These are phyloP conservation scores for Sisyra terminalis DNA, from an alignment of 2,888 invertebrate genomes.

Conservation along the genomic window DNA sequence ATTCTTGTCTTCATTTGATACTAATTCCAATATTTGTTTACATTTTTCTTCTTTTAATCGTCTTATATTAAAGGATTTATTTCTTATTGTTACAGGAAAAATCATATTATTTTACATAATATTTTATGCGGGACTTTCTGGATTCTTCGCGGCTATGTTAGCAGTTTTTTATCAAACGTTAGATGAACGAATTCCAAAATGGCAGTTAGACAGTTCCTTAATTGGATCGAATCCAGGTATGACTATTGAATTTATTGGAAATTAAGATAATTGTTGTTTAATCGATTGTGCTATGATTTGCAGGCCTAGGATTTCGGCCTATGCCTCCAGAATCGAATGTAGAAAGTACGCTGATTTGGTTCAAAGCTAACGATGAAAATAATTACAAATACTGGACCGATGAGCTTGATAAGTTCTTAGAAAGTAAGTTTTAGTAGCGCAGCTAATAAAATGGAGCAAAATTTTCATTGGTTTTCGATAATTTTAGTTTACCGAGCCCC, in stretches of 20 bases:
- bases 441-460: conserved; percentile 1
- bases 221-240: conserved; percentile 91
- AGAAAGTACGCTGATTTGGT: conserved; percentile 94
- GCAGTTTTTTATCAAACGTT: conserved; percentile 89
- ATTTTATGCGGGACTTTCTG: conserved; percentile 83
- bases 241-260: conserved; percentile 9
- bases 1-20: neutral
- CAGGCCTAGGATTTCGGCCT: conserved; percentile 93
- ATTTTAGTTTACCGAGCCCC: conserved; percentile 10
- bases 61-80: conserved; percentile 9
- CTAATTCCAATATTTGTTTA: conserved; percentile 2
- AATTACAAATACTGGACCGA: conserved; percentile 69
- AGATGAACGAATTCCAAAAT: conserved; percentile 71
- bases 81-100: conserved; percentile 56
- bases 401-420: conserved; percentile 58
- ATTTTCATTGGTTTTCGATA: conserved; percentile 1
- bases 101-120: conserved; percentile 91
- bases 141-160: conserved; percentile 89
- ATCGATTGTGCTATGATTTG: conserved; percentile 10
- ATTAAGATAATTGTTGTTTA: neutral
- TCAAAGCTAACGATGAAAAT: conserved; percentile 59
- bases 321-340: conserved; percentile 85
- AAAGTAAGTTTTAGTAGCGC: too few relatives aligned
- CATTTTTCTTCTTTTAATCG: neutral
- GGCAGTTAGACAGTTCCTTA: conserved; percentile 71